Evolutionary conservation across 2,888 invertebrate genomes (phyloP), one percentile per base, ranked within the genome.

Genomic region (Nomada fucata): DNA sequence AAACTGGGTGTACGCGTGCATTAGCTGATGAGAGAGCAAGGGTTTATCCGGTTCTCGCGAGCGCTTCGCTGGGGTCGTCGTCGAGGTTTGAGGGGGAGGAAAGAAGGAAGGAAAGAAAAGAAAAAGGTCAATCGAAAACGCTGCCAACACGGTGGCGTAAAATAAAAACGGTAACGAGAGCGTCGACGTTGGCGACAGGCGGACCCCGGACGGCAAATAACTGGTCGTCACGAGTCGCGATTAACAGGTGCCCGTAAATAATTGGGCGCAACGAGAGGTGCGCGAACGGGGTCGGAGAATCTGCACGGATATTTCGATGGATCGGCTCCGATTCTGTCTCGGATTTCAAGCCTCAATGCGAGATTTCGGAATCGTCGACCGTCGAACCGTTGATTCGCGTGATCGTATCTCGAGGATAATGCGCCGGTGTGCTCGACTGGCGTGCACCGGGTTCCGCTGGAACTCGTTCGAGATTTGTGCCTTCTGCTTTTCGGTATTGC

Each of bases 1-100:
- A 79, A 69, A 79, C 71, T 57, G 72, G 75, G 77, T 29, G 65
- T 71, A 47, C 64, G 18, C 20, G 77, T 79, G 77, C 85, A 87
- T 87, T 87, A 87, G 87, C 81, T 87, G 83, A 87, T 87, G 87
- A 87, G 82, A 60, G 79, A 65, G 74, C 68, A 64, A 70, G 67
- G 75, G 73, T 83, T 87, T 77, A 81, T 85, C 81, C 59, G 61
- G 70, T 53, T 71, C 55, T 74, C 65, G n/a, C 59, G 70, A 72
- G 65, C 44, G 61, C 44, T 13, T n/a, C n/a, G 77, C 71, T 57
- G 73, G 59, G 70, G 61, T 83, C 64, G 42, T 18, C 36, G 55
- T 59, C 18, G 57, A 42, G 63, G 11, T 23, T 0, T 1, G 23
- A 23, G 0, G 23, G 9, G 10, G 3, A 1, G 10, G 59, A 0